These are phyloP conservation scores for Phrynocephalus guinanensis DNA, from an alignment of 2,797 vertebrate genomes.

Conservation along the genomic window DNA sequence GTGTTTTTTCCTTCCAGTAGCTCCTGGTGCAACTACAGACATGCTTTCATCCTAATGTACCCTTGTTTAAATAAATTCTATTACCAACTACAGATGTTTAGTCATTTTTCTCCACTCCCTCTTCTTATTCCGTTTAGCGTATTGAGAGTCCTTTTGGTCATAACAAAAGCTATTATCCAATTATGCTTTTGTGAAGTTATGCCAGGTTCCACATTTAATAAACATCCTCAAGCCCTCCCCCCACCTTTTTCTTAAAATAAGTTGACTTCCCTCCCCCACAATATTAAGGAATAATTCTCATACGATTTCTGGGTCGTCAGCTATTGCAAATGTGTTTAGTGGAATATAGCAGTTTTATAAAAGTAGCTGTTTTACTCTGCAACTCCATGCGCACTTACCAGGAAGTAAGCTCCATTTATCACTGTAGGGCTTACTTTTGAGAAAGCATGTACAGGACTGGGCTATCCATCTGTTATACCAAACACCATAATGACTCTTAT, in stretches of 20 bases:
- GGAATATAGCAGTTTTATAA: neutral
- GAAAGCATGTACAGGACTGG: neutral
- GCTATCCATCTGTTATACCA: neutral
- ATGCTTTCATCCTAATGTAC: neutral
- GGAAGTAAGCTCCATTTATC: slow-evolving; percentile 6
- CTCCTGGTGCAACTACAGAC: neutral
- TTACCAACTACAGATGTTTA: too few relatives aligned
- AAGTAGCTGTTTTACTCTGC: neutral
- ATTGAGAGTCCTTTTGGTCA: neutral
- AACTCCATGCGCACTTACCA: neutral
- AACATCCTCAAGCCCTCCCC: too few relatives aligned
- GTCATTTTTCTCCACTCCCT: neutral
- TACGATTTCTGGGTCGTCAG: slow-evolving; percentile 1
- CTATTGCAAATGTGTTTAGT: slow-evolving; percentile 7
- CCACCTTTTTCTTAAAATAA: neutral
- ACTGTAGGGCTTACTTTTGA: neutral
- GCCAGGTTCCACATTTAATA: too few relatives aligned
- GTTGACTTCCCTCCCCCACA: neutral
- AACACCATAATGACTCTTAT: neutral
- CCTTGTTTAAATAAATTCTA: neutral
- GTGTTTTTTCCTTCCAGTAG: neutral
- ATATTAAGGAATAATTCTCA: neutral
- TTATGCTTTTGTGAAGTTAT: too few relatives aligned
- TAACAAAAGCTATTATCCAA: too few relatives aligned
- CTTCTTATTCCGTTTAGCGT: neutral